These are phyloP conservation scores for Trypoxylus dichotomus DNA, from an alignment of 1,140 invertebrate genomes.

Conservation along the genomic window DNA sequence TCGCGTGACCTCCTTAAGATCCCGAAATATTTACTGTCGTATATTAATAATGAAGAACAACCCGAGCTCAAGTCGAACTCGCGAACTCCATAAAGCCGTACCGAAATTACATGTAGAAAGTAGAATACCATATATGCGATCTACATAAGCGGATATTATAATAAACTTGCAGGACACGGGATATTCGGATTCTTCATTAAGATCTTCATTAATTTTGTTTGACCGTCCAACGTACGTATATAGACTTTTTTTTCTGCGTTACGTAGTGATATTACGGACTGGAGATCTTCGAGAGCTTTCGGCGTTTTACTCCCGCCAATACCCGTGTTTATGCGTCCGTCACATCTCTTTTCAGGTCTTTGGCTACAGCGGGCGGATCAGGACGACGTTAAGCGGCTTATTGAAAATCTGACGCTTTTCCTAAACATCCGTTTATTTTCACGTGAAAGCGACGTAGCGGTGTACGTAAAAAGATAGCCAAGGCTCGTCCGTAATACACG, in stretches of 20 bases:
- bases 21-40: not conserved
- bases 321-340: not conserved
- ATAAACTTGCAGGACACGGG: not conserved
- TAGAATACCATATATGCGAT: not conserved
- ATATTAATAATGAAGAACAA: not conserved
- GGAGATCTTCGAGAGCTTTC: not conserved
- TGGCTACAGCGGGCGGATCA: not conserved
- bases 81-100: not conserved
- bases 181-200: not conserved
- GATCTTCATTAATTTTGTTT: not conserved
- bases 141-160: not conserved
- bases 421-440: constrained; percentile 20
- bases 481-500: not conserved
- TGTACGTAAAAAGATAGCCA: not conserved
- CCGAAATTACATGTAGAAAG: not conserved
- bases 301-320: not conserved
- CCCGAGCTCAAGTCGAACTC: not conserved
- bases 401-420: constrained; percentile 19
- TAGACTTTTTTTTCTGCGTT: not conserved
- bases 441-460: not conserved
- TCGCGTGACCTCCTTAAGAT: not conserved
- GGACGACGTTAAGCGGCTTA: constrained; percentile 1
- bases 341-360: not conserved
- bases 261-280: not conserved
- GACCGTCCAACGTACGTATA: not conserved